Evolutionary conservation across 2,797 vertebrate species (phyloP).

Genomic region (Psittacula derbiana): DNA sequence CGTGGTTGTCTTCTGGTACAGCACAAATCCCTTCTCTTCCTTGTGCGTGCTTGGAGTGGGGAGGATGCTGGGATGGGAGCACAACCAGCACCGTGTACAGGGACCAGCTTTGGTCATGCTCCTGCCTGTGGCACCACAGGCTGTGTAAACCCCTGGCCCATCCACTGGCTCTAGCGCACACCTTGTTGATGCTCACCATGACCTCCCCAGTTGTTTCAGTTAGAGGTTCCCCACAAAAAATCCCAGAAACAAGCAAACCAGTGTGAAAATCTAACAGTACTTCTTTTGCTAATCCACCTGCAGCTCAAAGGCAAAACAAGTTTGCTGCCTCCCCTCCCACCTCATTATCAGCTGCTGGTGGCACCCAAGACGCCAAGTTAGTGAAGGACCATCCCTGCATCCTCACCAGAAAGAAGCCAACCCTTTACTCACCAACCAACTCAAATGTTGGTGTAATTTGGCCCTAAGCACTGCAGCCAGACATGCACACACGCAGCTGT

Average conservation of each 20-base stretch:
- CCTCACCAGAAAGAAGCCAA: not conserved
- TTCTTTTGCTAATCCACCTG: slow-evolving; percentile 2
- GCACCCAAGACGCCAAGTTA: not conserved
- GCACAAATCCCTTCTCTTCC: not conserved
- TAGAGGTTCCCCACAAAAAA: not conserved
- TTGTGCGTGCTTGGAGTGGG: not conserved
- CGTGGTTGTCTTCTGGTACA: not conserved
- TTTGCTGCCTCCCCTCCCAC: not conserved
- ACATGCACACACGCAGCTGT: not conserved
- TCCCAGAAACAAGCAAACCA: not conserved
- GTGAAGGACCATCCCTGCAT: not conserved
- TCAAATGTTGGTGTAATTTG: not conserved
- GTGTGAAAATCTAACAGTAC: not conserved
- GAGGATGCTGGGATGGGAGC: not conserved
- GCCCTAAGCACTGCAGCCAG: not conserved
- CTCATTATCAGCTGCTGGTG: not conserved
- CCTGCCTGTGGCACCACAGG: rapidly evolving
- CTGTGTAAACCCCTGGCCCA: not conserved
- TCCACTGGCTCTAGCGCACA: not conserved
- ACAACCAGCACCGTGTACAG: rapidly evolving
- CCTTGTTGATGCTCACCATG: not conserved
- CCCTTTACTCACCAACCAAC: not conserved
- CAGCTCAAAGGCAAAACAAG: not conserved
- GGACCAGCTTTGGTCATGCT: not conserved
- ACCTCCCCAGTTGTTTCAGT: not conserved